Conservation (phyloP, 1,140 invertebrate genomes). For the Ctenoplectra terminalis region DNA sequence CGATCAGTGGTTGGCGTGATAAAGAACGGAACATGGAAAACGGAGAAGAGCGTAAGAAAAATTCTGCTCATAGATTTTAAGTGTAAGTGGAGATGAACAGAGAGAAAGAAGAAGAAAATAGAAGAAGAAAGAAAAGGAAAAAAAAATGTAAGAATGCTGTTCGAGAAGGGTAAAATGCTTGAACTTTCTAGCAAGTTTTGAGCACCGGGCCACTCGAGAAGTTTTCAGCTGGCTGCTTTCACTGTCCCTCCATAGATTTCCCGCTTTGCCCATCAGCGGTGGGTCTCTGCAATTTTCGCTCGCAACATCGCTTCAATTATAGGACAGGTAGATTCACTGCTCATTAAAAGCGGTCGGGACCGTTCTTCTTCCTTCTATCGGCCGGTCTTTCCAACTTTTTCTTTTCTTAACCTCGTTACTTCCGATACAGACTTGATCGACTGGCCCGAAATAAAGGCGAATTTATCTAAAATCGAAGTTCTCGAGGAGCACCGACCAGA, state of each 20-base stretch:
- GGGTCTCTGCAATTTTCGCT: slow-evolving; percentile 60
- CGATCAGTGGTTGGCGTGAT: slow-evolving; percentile 6
- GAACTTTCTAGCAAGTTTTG: slow-evolving; percentile 59
- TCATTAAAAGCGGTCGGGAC: slow-evolving; percentile 59
- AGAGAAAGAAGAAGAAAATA: neutral
- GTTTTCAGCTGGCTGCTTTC: slow-evolving; percentile 62
- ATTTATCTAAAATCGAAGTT: slow-evolving; percentile 50
- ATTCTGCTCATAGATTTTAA: slow-evolving; percentile 22
- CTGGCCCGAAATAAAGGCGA: slow-evolving; percentile 7
- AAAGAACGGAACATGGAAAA: neutral
- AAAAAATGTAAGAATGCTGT: slow-evolving; percentile 29
- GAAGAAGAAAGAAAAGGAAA: too few species aligned
- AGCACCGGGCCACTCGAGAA: slow-evolving; percentile 60
- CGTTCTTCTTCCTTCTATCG: neutral
- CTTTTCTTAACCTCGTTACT: slow-evolving; percentile 59
- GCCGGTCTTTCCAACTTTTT: slow-evolving; percentile 22
- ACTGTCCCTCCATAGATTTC: slow-evolving; percentile 3
- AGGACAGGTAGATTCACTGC: slow-evolving; percentile 61
- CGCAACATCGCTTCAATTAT: slow-evolving; percentile 68
- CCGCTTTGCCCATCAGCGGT: slow-evolving; percentile 15
- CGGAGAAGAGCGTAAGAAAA: neutral
- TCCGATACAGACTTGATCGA: slow-evolving; percentile 51
- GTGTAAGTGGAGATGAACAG: neutral
- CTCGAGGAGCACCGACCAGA: neutral
- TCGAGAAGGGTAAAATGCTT: slow-evolving; percentile 40